A percentile compares a stretch with the other conserved stretches of the same genome.
These are phyloP conservation scores for Egretta garzetta DNA, from an alignment of 2,113 vertebrate genomes.

Conservation along the genomic window DNA sequence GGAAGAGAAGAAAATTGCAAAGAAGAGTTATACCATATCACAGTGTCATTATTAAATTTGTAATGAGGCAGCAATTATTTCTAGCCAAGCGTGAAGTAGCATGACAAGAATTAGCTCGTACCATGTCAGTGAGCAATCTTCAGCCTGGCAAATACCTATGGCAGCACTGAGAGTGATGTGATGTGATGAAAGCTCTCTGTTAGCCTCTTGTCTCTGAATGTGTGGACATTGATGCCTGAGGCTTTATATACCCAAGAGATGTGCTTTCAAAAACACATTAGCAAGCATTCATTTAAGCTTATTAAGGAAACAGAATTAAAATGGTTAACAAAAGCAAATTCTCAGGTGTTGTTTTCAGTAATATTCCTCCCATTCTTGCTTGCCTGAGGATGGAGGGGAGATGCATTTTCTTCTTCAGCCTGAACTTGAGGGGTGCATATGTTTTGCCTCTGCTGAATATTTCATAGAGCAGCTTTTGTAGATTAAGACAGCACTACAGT, in stretches of 20 bases:
- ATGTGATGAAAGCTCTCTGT: background rate
- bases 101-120: background rate
- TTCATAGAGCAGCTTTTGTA: background rate
- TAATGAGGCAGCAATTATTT: conserved; percentile 3
- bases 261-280: background rate
- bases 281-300: background rate
- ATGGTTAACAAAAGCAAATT: background rate
- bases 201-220: background rate
- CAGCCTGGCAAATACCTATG: background rate
- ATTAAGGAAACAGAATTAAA: background rate
- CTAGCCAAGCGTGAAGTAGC: background rate
- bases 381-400: background rate
- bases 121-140: background rate
- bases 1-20: background rate
- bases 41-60: conserved; percentile 3
- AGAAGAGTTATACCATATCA: background rate
- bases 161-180: background rate
- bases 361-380: background rate
- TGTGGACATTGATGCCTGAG: background rate
- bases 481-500: background rate
- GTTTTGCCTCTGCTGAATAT: background rate
- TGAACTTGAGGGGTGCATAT: background rate
- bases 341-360: background rate
- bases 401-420: background rate
- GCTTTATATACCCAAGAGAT: background rate